These are phyloP conservation scores for Channa maculata DNA, from an alignment of 2,113 vertebrate species.

Conservation along the genomic window DNA sequence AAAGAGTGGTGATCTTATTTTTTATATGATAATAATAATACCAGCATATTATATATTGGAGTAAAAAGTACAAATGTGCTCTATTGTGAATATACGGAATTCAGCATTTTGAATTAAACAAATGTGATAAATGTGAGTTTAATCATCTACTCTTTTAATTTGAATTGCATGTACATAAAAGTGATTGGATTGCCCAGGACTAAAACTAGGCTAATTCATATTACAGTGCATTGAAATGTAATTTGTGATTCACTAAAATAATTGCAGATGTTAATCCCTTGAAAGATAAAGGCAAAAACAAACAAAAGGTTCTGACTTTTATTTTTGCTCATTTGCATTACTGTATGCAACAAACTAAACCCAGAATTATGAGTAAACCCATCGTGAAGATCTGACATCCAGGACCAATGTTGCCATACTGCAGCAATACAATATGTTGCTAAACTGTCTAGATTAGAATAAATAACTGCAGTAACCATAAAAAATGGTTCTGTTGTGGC, in stretches of 20 bases:
- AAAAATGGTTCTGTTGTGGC: too few relatives aligned
- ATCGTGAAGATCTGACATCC: too few relatives aligned
- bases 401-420: too few relatives aligned
- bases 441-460: too few relatives aligned
- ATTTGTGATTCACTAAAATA: too few relatives aligned
- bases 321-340: conserved; percentile 22
- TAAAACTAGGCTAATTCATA: conserved; percentile 25
- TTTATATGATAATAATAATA: neutral
- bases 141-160: conserved; percentile 11
- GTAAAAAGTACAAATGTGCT: neutral
- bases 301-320: neutral
- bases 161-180: neutral
- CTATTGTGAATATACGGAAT: too few relatives aligned
- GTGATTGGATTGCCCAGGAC: conserved; percentile 21
- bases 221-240: neutral
- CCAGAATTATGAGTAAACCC: neutral
- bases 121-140: neutral
- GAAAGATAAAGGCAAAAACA: neutral
- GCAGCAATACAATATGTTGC: too few relatives aligned
- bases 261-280: neutral
- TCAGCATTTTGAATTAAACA: too few relatives aligned
- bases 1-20: neutral
- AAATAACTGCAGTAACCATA: too few relatives aligned
- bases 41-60: neutral
- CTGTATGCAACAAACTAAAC: neutral